Percentiles rank a stretch among this genome's conserved stretches.
Conservation (phyloP, 2,797 vertebrate genomes). For the Oophaga sylvatica region DNA sequence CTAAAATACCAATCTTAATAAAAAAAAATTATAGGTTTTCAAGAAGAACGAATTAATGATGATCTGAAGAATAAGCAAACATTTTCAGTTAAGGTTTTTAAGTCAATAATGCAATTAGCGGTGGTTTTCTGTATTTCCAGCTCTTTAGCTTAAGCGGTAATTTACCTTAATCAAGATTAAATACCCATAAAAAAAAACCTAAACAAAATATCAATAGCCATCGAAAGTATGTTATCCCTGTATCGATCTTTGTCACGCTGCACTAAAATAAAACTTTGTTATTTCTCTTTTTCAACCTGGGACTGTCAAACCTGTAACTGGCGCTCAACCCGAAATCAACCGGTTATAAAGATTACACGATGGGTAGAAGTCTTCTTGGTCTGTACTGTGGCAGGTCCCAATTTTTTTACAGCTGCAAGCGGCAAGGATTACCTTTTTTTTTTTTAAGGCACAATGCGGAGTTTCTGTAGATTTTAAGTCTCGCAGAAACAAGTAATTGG, state of each 20-base stretch:
- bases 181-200: slow-evolving; percentile 48
- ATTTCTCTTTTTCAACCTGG: background rate
- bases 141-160: slow-evolving; percentile 29
- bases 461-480: background rate
- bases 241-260: background rate
- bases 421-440: background rate
- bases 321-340: background rate
- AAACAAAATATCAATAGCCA: slow-evolving; percentile 41
- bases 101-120: slow-evolving; percentile 42
- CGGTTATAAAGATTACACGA: background rate
- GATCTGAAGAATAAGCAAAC: background rate
- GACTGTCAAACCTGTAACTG: background rate
- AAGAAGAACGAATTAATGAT: background rate
- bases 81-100: background rate
- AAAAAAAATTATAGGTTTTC: background rate
- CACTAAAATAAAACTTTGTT: slow-evolving; percentile 20
- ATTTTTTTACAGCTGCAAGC: background rate
- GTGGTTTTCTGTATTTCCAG: background rate
- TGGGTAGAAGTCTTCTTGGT: background rate
- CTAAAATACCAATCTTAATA: background rate
- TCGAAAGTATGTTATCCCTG: slow-evolving; percentile 2
- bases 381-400: background rate
- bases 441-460: background rate
- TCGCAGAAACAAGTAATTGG: no score
- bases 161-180: slow-evolving; percentile 53